Conservation (phyloP, 92 coral and sea anemone species). For the Epizoanthus fatuus region DNA sequence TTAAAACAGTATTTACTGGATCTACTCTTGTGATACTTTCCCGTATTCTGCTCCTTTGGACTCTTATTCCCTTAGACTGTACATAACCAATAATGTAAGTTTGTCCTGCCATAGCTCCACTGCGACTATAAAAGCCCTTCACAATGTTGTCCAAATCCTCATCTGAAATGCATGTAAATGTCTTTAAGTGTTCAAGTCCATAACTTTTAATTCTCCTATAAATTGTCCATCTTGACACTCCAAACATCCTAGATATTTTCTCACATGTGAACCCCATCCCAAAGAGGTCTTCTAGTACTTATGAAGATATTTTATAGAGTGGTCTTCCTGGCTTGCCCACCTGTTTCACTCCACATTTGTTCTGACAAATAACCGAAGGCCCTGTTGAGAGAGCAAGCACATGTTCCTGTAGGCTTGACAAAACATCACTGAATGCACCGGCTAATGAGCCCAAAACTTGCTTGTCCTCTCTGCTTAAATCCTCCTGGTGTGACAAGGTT, state of each 20-base stretch:
- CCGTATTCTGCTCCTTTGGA: slow-evolving; percentile 64
- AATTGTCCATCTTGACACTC: slow-evolving; percentile 65
- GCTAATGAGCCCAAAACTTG: too few species aligned
- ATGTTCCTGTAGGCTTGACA: too few species aligned
- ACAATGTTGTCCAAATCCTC: slow-evolving; percentile 52
- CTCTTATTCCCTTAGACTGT: slow-evolving; percentile 60
- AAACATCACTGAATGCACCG: too few species aligned
- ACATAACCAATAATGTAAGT: slow-evolving; percentile 61
- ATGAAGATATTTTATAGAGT: too few species aligned
- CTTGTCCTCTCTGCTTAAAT: too few species aligned
- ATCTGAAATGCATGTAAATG: too few species aligned
- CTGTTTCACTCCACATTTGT: too few species aligned
- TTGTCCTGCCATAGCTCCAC: slow-evolving; percentile 63
- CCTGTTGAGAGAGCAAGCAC: too few species aligned
- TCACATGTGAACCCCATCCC: slow-evolving; percentile 45
- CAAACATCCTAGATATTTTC: slow-evolving; percentile 43
- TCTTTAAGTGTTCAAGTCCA: slow-evolving; percentile 39
- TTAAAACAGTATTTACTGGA: slow-evolving; percentile 67
- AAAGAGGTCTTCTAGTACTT: slow-evolving; percentile 48
- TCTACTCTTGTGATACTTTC: slow-evolving; percentile 64
- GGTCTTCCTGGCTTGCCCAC: too few species aligned
- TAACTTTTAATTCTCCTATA: slow-evolving; percentile 43
- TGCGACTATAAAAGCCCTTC: slow-evolving; percentile 34
- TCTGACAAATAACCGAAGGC: too few species aligned
- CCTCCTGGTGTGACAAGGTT: too few species aligned